phyloP scores from a whole-genome alignment of 2,797 vertebrate species.

The Acanthurus tractus region DNA sequence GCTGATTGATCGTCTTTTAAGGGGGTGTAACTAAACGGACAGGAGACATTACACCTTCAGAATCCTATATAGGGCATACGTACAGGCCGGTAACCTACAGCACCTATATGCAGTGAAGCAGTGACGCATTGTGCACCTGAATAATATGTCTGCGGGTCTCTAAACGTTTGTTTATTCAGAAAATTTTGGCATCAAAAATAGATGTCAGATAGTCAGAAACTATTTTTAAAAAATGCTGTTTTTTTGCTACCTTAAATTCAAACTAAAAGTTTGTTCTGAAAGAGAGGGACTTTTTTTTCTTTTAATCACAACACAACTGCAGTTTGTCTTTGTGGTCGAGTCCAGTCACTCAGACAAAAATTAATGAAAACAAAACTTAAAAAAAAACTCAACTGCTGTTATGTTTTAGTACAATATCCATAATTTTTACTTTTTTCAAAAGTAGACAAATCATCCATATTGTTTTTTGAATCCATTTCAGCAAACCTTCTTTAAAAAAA shows the following conservation, averaged over 20 bases:
- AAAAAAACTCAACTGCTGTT: not conserved
- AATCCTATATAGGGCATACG: slow-evolving; percentile 47
- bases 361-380: too few relatives aligned
- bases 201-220: not conserved
- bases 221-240: not conserved
- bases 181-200: not conserved
- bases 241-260: not conserved
- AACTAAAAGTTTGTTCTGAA: not conserved
- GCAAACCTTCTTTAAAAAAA: too few relatives aligned
- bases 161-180: not conserved
- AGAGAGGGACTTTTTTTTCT: not conserved
- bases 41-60: slow-evolving; percentile 79
- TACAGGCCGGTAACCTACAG: slow-evolving; percentile 35
- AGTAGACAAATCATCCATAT: not conserved
- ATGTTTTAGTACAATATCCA: not conserved
- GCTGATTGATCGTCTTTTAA: slow-evolving; percentile 85
- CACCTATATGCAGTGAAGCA: slow-evolving; percentile 25
- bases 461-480: not conserved
- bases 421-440: not conserved
- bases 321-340: not conserved
- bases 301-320: not conserved
- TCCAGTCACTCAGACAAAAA: too few relatives aligned
- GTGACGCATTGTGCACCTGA: slow-evolving; percentile 12
- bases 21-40: slow-evolving; percentile 83
- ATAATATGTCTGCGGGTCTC: slow-evolving; percentile 12